Evolutionary conservation across 2,888 invertebrate genomes (phyloP), one percentile per base, ranked within the genome.

Genomic region (Rhingia campestris): DNA sequence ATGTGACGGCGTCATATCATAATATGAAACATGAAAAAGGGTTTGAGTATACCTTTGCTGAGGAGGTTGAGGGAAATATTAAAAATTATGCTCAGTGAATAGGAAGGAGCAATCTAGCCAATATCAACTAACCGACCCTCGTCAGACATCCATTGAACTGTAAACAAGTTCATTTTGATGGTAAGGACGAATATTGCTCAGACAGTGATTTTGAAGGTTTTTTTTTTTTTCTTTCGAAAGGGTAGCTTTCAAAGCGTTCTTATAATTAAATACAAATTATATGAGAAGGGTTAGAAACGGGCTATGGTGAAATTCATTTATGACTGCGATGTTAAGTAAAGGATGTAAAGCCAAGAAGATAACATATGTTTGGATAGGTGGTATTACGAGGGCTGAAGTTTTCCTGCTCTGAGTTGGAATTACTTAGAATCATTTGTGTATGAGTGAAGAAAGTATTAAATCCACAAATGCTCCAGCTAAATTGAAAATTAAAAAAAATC

Each of bases 91-190:
- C 7, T 66, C 59, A 76, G 41, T 66, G 61, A 22, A 56, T 39
- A 33, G 70, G 59, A 81, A 76, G 61, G 3, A 69, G n/a, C 30
- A 37, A 32, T 6, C 12, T 10, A 56, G n/a, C 49, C 49, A 74
- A 61, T 59, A 59, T 12, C 35, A 12, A 7, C 6, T 10, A n/a
- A 32, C 9, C 9, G 64, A 76, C 81, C 81, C 61, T 81, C 39
- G 77, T 81, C 77, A 81, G 33, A 54, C 54, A 67, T 51, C 32
- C 56, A 61, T 2, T 67, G 54, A 45, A 56, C 59, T 63, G 77
- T 67, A 39, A 67, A 56, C 22, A 54, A 35, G 51, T 53, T 53
- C 56, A 66, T 66, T 69, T 39, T 39, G 47, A 69, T 69, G 12
- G 53, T 64, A 39, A 14, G 61, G n/a, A 12, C 5, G 30, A 49